Conservation (phyloP, 2,888 invertebrate species). For the Orthosia incerta region DNA sequence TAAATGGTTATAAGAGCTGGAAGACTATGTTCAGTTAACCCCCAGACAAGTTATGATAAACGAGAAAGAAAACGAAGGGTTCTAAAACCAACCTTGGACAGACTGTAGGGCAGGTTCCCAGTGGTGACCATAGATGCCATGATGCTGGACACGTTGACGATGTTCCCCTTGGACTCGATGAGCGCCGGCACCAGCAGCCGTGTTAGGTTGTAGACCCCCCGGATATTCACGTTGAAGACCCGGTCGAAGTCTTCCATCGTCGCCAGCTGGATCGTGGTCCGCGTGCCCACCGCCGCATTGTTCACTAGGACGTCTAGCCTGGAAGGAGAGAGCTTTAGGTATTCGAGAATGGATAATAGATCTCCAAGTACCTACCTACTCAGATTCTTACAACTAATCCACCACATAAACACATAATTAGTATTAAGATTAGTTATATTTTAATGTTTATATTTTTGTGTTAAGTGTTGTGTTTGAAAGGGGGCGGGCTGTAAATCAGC, state of each 20-base stretch:
- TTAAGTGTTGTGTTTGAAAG: too few relatives aligned
- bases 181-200: slow-evolving; percentile 93
- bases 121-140: slow-evolving; percentile 93
- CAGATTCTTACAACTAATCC: too few relatives aligned
- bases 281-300: slow-evolving; percentile 90
- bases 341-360: background rate
- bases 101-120: slow-evolving; percentile 95
- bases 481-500: too few relatives aligned
- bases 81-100: slow-evolving; percentile 93
- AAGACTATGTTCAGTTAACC: too few relatives aligned
- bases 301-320: slow-evolving; percentile 78
- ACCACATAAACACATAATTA: too few relatives aligned
- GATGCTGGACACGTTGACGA: slow-evolving; percentile 94
- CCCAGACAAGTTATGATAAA: too few relatives aligned
- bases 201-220: slow-evolving; percentile 91
- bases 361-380: too few relatives aligned
- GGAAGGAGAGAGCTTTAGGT: background rate
- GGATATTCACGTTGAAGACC: slow-evolving; percentile 92
- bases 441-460: too few relatives aligned
- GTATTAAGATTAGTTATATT: too few relatives aligned
- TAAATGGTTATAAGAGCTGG: too few relatives aligned
- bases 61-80: background rate
- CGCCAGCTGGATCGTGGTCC: slow-evolving; percentile 73
- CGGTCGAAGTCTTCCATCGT: slow-evolving; percentile 70
- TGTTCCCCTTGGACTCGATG: slow-evolving; percentile 91